phyloP scores from a whole-genome alignment of 2,113 vertebrate species.

The Sciurus niger region DNA sequence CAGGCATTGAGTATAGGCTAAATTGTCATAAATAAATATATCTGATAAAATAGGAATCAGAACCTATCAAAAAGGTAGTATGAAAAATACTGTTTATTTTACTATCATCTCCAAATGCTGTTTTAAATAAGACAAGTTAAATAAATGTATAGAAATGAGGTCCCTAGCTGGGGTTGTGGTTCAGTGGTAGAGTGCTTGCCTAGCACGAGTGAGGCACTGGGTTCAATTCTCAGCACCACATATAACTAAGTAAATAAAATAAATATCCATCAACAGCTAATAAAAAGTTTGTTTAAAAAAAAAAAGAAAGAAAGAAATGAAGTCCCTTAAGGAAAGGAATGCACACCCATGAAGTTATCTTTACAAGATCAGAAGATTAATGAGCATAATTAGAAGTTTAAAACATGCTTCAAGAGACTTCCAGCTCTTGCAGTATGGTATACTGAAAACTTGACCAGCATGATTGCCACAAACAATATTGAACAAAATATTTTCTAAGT shows the following conservation, averaged over 20 bases:
- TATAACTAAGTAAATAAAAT: too few species aligned
- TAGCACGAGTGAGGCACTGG: too few species aligned
- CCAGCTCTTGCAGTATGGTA: not conserved
- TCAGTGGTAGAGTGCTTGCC: too few species aligned
- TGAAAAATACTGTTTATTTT: not conserved
- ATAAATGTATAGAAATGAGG: not conserved
- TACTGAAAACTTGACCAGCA: not conserved
- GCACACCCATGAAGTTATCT: not conserved
- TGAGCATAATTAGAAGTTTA: not conserved
- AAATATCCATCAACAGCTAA: too few species aligned
- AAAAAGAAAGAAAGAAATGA: not conserved
- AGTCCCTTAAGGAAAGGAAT: not conserved
- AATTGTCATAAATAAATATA: not conserved
- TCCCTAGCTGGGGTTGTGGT: not conserved
- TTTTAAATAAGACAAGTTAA: slow-evolving; percentile 35
- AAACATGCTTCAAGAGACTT: not conserved
- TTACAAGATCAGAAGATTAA: not conserved
- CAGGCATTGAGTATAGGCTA: not conserved
- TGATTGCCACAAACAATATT: not conserved
- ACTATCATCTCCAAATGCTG: not conserved
- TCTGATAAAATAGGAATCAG: not conserved
- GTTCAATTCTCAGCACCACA: too few species aligned
- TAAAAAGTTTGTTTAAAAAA: too few species aligned
- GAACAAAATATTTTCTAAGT: not conserved
- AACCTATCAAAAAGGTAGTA: not conserved